Percentiles rank a stretch among this genome's conserved stretches.
Evolutionary conservation across 2,113 vertebrate genomes (phyloP).

Genomic region (Accipiter cooperii): DNA sequence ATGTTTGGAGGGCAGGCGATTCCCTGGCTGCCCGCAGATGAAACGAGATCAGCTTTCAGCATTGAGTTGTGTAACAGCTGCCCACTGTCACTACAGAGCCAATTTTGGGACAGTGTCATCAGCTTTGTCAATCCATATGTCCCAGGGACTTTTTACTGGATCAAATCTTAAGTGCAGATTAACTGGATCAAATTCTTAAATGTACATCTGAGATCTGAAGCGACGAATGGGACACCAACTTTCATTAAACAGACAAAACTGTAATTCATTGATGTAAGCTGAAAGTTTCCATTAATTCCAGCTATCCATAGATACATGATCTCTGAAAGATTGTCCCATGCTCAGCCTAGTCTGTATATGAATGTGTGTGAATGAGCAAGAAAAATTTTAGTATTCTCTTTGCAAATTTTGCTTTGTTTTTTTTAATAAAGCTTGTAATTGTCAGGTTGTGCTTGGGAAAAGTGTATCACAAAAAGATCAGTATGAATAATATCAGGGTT

Average conservation of each 20-base stretch:
- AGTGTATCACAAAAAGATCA: neutral
- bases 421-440: neutral
- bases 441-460: neutral
- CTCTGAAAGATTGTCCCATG: neutral
- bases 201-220: neutral
- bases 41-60: slow-evolving; percentile 37
- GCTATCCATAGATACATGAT: neutral
- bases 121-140: slow-evolving; percentile 20
- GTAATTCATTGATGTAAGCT: neutral
- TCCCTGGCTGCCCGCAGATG: slow-evolving; percentile 9
- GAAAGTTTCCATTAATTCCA: neutral
- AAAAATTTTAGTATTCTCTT: neutral
- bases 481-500: neutral
- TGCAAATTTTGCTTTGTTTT: neutral
- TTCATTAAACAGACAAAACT: neutral
- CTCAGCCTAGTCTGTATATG: accelerated
- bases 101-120: slow-evolving; percentile 28
- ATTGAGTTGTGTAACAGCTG: slow-evolving; percentile 37
- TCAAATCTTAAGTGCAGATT: neutral
- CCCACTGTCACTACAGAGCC: neutral
- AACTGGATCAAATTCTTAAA: slow-evolving; percentile 25
- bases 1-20: slow-evolving; percentile 9
- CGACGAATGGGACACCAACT: neutral
- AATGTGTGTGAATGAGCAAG: neutral
- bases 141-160: neutral